phyloP scores from a whole-genome alignment of 2,113 vertebrate species.

The Leptocoma aspasia region DNA sequence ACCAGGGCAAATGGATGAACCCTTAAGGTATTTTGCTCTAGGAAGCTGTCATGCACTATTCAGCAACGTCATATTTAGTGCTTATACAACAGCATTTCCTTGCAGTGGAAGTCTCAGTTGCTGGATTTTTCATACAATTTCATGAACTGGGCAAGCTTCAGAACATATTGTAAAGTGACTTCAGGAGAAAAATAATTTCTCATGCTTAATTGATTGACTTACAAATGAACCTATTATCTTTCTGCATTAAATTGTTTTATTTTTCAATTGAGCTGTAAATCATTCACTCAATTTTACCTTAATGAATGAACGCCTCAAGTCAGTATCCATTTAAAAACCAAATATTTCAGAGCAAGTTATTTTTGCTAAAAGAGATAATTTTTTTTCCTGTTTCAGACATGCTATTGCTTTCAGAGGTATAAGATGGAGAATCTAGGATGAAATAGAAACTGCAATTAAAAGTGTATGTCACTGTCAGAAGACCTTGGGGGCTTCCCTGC shows the following conservation, averaged over 20 bases:
- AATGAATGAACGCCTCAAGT: not conserved
- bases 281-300: not conserved
- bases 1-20: not conserved
- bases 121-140: not conserved
- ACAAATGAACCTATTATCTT: not conserved
- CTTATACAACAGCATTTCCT: not conserved
- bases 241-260: not conserved
- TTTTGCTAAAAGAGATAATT: not conserved
- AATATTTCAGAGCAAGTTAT: not conserved
- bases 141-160: not conserved
- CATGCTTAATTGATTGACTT: not conserved
- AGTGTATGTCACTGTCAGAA: not conserved
- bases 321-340: not conserved
- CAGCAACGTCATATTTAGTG: not conserved
- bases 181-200: not conserved
- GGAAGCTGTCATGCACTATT: not conserved
- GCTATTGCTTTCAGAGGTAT: not conserved
- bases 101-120: not conserved
- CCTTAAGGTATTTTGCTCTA: not conserved
- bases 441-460: not conserved
- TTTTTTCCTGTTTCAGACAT: not conserved
- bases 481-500: not conserved
- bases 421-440: not conserved
- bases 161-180: not conserved
- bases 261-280: not conserved